A percentile compares a stretch with the other conserved stretches of the same genome.
phyloP scores from a whole-genome alignment of 2,797 vertebrate species.

The Fringilla coelebs region DNA sequence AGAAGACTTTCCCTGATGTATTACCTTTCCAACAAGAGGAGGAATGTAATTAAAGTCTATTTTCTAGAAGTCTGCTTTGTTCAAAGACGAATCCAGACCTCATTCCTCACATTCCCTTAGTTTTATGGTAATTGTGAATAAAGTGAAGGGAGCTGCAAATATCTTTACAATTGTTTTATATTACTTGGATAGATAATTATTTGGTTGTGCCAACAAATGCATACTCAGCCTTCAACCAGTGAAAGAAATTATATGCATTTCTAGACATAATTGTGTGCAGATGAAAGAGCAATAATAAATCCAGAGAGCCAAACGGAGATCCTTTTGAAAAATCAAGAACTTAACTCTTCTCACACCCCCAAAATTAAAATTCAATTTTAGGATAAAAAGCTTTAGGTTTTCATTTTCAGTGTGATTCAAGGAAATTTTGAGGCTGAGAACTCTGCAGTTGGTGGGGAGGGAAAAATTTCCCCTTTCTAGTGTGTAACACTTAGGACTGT shows the following conservation, averaged over 20 bases:
- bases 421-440: background rate
- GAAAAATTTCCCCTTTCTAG: background rate
- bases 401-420: background rate
- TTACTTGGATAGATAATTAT: conserved; percentile 39
- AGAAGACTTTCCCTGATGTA: conserved; percentile 20
- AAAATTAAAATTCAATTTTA: background rate
- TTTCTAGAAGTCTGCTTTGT: conserved; percentile 19
- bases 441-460: background rate
- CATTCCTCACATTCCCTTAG: conserved; percentile 17
- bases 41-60: conserved; percentile 3
- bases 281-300: conserved; percentile 2
- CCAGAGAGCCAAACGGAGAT: background rate
- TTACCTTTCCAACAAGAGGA: background rate
- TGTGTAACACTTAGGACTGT: background rate
- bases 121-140: conserved; percentile 17
- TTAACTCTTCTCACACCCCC: background rate
- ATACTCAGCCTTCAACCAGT: background rate
- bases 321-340: background rate
- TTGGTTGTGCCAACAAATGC: conserved; percentile 28
- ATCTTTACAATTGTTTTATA: conserved; percentile 30
- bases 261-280: background rate
- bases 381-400: background rate
- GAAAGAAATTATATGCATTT: background rate
- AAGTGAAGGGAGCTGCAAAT: conserved; percentile 9
- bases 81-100: background rate